Percentiles rank a stretch among this genome's conserved stretches.
Evolutionary conservation across 92 coral and sea anemone species (phyloP).

Genomic region (Phenganax stokvisi): DNA sequence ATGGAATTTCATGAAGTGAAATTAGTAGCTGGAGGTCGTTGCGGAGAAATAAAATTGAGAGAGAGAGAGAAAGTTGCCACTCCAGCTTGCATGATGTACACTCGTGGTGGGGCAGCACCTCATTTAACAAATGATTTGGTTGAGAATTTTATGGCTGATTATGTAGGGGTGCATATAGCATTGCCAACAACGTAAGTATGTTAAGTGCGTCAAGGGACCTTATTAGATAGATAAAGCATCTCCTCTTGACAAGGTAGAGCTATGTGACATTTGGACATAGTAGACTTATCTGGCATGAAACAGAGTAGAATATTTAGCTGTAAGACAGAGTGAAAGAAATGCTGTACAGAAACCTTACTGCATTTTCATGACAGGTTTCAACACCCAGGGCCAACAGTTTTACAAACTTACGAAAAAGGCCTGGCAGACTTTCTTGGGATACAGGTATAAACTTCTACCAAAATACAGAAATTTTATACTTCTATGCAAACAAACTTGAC

Average conservation of each 20-base stretch:
- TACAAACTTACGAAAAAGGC: slow-evolving; percentile 42
- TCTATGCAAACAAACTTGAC: too few species aligned
- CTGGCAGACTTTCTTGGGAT: slow-evolving; percentile 56
- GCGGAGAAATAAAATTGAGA: slow-evolving; percentile 5
- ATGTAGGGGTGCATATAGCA: slow-evolving; percentile 60
- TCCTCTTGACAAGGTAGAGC: too few species aligned
- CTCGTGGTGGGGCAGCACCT: slow-evolving; percentile 80
- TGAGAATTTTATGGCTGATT: slow-evolving; percentile 36
- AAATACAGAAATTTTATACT: background rate
- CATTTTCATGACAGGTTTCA: slow-evolving; percentile 30
- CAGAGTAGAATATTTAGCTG: too few species aligned
- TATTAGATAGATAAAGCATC: background rate
- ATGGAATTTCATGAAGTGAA: slow-evolving; percentile 30
- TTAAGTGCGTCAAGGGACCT: background rate
- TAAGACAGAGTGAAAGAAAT: too few species aligned
- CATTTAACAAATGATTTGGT: slow-evolving; percentile 59
- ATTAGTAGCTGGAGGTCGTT: slow-evolving; percentile 23
- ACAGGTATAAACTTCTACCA: slow-evolving; percentile 45
- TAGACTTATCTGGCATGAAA: too few species aligned
- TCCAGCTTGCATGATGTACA: slow-evolving; percentile 74
- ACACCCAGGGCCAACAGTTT: slow-evolving; percentile 58
- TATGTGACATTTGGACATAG: too few species aligned
- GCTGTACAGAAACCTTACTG: background rate
- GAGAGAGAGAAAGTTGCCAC: slow-evolving; percentile 48
- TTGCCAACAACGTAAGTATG: slow-evolving; percentile 80